Conservation (phyloP, 1,140 invertebrate genomes). For the Lethocerus indicus region DNA sequence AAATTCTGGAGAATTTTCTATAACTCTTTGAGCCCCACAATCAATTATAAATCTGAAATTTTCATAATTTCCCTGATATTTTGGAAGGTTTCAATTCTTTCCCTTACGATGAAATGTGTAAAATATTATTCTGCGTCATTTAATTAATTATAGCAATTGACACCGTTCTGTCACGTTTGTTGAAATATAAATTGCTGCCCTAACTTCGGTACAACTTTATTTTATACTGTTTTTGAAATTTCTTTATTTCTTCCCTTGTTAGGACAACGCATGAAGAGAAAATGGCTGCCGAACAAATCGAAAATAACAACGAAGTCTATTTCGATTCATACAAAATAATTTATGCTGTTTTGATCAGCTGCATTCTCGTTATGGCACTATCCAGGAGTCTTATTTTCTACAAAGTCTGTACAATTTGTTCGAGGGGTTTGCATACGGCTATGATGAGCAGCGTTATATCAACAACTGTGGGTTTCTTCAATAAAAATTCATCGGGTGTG, state of each 20-base stretch:
- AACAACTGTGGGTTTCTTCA: slow-evolving; percentile 47
- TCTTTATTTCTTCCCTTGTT: neutral
- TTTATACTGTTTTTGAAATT: neutral
- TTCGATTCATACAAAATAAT: neutral
- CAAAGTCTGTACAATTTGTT: slow-evolving; percentile 42
- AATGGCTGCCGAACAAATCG: neutral
- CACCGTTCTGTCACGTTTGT: too few species aligned
- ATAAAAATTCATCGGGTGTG: slow-evolving; percentile 47
- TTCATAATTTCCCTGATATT: slow-evolving; percentile 19
- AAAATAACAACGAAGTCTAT: too few species aligned
- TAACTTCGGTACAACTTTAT: neutral
- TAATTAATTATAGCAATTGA: too few species aligned
- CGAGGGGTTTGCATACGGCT: slow-evolving; percentile 42
- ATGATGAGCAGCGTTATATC: slow-evolving; percentile 42
- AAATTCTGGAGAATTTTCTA: too few species aligned
- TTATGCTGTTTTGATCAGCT: neutral
- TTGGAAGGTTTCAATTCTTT: neutral
- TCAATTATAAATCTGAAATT: too few species aligned
- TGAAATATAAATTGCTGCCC: too few species aligned
- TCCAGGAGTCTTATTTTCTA: slow-evolving; percentile 27
- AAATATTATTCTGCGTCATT: too few species aligned
- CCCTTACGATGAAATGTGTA: neutral
- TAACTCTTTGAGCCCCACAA: too few species aligned
- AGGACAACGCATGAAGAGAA: neutral
- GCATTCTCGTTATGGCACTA: neutral